Conservation (phyloP, 1,140 invertebrate genomes). For the Neodiprion virginianus region DNA sequence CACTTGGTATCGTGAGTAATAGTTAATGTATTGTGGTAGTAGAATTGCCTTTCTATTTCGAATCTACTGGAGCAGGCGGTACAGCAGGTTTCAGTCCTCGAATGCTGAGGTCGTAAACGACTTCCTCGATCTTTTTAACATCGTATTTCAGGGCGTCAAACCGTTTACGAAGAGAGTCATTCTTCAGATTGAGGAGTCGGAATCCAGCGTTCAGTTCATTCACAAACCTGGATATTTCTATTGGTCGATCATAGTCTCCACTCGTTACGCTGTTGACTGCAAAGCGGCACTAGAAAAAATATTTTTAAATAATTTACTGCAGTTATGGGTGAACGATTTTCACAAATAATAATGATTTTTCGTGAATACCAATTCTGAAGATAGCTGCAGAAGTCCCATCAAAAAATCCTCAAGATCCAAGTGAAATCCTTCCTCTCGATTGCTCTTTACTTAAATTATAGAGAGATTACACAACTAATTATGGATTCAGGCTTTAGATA, state of each 20-base stretch:
- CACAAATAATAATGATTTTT: background rate
- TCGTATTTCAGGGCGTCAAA: conserved; percentile 94
- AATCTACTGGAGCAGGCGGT: background rate
- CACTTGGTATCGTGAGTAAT: too few species aligned
- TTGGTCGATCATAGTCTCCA: conserved; percentile 81
- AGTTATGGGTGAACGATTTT: conserved; percentile 14
- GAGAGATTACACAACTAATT: conserved; percentile 26
- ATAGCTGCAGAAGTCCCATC: conserved; percentile 80
- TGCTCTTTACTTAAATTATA: conserved; percentile 63
- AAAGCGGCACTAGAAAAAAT: conserved; percentile 71
- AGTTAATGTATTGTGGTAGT: too few species aligned
- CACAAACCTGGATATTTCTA: conserved; percentile 86
- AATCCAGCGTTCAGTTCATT: conserved; percentile 89
- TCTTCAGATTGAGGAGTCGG: conserved; percentile 87
- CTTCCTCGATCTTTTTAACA: conserved; percentile 93
- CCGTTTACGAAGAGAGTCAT: conserved; percentile 85
- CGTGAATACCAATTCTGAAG: conserved; percentile 78
- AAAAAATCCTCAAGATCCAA: conserved; percentile 91
- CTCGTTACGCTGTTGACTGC: conserved; percentile 88
- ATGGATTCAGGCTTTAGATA: conserved; percentile 14
- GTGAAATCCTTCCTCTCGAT: conserved; percentile 77
- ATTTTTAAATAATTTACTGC: conserved; percentile 16
- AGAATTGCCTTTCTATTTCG: background rate
- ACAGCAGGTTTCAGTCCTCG: conserved; percentile 72
- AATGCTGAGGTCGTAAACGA: conserved; percentile 92